Percentiles rank a stretch among this genome's conserved stretches.
These are phyloP conservation scores for Camelus dromedarius DNA, from an alignment of 2,113 vertebrate species.

Conservation along the genomic window DNA sequence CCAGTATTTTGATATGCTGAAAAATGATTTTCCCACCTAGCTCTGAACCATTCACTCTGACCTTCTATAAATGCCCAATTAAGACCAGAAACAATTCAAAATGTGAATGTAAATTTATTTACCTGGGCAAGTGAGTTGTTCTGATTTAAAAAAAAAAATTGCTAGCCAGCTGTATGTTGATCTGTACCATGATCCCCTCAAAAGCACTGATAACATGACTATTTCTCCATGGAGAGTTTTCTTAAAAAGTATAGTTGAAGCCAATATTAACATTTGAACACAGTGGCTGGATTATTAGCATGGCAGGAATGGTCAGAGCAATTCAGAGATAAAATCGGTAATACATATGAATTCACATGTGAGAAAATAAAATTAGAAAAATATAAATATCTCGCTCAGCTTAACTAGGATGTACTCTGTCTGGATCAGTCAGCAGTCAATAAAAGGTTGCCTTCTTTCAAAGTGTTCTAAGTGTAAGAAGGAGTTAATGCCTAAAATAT, in stretches of 20 bases:
- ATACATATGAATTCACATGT: not conserved
- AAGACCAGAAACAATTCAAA: conserved; percentile 55
- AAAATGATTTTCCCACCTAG: conserved; percentile 1
- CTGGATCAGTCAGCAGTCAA: not conserved
- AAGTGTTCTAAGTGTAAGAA: conserved; percentile 29
- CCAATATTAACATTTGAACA: conserved; percentile 16
- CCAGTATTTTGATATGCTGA: conserved; percentile 17
- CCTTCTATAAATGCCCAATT: not conserved
- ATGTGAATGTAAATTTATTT: conserved; percentile 42
- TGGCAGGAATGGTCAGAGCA: conserved; percentile 11
- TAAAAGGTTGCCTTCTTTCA: conserved; percentile 21
- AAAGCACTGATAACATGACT: conserved; percentile 19
- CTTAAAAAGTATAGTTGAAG: not conserved
- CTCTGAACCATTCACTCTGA: conserved; percentile 50
- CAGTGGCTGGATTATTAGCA: not conserved
- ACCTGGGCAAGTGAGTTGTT: conserved; percentile 1
- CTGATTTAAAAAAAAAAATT: conserved; percentile 3
- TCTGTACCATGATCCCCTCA: not conserved
- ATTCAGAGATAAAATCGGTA: not conserved
- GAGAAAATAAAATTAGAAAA: conserved; percentile 50
- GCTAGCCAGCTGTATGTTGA: not conserved
- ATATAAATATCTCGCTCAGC: not conserved
- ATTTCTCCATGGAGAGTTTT: conserved; percentile 1
- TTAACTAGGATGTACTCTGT: not conserved
- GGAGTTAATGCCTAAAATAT: conserved; percentile 53